Percentiles rank a stretch among this genome's conserved stretches.
phyloP scores from a whole-genome alignment of 2,113 vertebrate species.

The Aptenodytes forsteri region DNA sequence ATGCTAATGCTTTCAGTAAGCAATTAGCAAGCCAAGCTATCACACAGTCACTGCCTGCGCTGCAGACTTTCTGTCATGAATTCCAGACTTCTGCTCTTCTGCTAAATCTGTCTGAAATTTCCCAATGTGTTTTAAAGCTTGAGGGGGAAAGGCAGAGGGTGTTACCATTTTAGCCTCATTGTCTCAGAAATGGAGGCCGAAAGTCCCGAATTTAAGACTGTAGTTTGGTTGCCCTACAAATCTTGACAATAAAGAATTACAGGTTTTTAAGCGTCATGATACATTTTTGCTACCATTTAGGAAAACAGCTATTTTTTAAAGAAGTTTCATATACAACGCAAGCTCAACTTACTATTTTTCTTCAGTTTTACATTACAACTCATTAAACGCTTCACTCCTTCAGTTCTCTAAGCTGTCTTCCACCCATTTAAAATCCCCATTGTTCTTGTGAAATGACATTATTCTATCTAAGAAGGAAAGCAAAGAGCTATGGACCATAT shows the following conservation, averaged over 20 bases:
- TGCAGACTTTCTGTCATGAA: background rate
- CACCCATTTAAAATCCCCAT: background rate
- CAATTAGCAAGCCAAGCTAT: background rate
- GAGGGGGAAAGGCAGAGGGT: background rate
- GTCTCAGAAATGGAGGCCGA: background rate
- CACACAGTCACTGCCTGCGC: background rate
- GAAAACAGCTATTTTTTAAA: slow-evolving; percentile 10
- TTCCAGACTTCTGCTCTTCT: background rate
- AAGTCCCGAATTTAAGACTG: background rate
- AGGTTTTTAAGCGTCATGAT: background rate
- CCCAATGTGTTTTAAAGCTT: background rate
- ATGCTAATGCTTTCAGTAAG: background rate
- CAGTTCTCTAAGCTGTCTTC: slow-evolving; percentile 41
- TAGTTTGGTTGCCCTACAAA: background rate
- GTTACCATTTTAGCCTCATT: background rate
- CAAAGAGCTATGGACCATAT: background rate
- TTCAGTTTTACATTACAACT: slow-evolving; percentile 33
- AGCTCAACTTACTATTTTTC: slow-evolving; percentile 40
- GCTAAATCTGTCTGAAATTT: background rate
- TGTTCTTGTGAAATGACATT: background rate
- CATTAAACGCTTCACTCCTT: slow-evolving; percentile 47
- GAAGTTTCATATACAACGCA: background rate
- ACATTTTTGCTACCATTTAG: slow-evolving; percentile 2
- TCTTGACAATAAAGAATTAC: background rate
- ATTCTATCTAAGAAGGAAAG: background rate